Evolutionary conservation across 1,140 invertebrate species (phyloP).

Genomic region (Penaeus vannamei): DNA sequence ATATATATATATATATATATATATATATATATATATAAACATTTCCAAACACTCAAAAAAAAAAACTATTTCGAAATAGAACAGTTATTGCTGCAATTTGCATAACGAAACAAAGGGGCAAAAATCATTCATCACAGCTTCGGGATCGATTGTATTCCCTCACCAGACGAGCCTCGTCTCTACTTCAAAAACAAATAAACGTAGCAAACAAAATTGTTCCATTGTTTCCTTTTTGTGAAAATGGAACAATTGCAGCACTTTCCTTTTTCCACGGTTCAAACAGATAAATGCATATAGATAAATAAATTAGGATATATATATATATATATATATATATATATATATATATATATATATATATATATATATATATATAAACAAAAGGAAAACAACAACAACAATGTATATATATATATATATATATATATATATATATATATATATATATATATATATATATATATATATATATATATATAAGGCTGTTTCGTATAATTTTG

Average conservation of each 20-base stretch:
- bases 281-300: neutral
- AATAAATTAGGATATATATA: neutral
- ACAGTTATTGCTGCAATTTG: too few relatives aligned
- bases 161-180: too few relatives aligned
- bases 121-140: too few relatives aligned
- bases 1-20: neutral
- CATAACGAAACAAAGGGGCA: too few relatives aligned
- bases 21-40: too few relatives aligned
- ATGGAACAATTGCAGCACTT: too few relatives aligned
- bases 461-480: constrained; percentile 19
- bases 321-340: neutral
- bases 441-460: constrained; percentile 16
- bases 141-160: too few relatives aligned
- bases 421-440: neutral
- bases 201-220: neutral
- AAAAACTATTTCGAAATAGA: neutral
- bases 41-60: neutral
- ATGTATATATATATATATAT: neutral
- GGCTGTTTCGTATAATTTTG: neutral
- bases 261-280: neutral
- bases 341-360: neutral
- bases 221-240: neutral
- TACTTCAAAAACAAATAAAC: too few relatives aligned
- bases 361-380: neutral
- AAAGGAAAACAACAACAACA: too few relatives aligned